Percentiles rank a stretch among this genome's conserved stretches.
Evolutionary conservation across 2,113 vertebrate genomes (phyloP).

Genomic region (Takifugu bimaculatus): DNA sequence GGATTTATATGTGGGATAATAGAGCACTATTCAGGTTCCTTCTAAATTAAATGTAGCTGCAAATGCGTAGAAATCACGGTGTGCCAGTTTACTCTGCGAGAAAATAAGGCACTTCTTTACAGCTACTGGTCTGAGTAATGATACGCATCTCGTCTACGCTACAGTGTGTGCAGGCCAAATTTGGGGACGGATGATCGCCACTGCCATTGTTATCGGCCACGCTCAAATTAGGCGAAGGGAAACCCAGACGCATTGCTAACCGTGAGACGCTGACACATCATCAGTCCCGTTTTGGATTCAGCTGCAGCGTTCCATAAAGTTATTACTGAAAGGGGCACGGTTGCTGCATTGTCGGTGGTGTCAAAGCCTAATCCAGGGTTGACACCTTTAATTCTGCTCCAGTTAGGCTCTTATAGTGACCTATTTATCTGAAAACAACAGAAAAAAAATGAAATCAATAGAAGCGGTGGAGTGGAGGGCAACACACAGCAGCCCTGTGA

Average conservation of each 20-base stretch:
- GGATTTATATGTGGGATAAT: slow-evolving; percentile 60
- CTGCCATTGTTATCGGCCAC: slow-evolving; percentile 38
- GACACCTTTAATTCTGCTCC: slow-evolving; percentile 62
- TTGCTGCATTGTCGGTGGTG: slow-evolving; percentile 48
- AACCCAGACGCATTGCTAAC: slow-evolving; percentile 43
- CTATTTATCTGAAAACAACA: slow-evolving; percentile 59
- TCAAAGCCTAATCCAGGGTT: slow-evolving; percentile 52
- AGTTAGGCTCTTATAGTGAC: slow-evolving; percentile 62
- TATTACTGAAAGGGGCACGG: slow-evolving; percentile 39
- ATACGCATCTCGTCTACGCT: slow-evolving; percentile 37
- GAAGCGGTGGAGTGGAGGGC: slow-evolving; percentile 3
- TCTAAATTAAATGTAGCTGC: slow-evolving; percentile 56
- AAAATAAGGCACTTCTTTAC: slow-evolving; percentile 50
- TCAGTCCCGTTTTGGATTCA: slow-evolving; percentile 49
- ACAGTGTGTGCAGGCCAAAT: slow-evolving; percentile 20
- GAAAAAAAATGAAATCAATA: slow-evolving; percentile 56
- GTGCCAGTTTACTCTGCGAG: slow-evolving; percentile 39
- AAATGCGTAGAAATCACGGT: slow-evolving; percentile 42
- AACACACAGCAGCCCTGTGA: too few species aligned
- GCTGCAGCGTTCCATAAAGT: slow-evolving; percentile 43
- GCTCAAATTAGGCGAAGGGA: slow-evolving; percentile 47
- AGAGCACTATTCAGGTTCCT: slow-evolving; percentile 32
- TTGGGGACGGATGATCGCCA: slow-evolving; percentile 4
- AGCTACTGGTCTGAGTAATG: slow-evolving; percentile 58
- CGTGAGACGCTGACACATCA: slow-evolving; percentile 45